These are phyloP conservation scores for Pongo abelii DNA, from an alignment of 2,113 vertebrate species.

Conservation along the genomic window DNA sequence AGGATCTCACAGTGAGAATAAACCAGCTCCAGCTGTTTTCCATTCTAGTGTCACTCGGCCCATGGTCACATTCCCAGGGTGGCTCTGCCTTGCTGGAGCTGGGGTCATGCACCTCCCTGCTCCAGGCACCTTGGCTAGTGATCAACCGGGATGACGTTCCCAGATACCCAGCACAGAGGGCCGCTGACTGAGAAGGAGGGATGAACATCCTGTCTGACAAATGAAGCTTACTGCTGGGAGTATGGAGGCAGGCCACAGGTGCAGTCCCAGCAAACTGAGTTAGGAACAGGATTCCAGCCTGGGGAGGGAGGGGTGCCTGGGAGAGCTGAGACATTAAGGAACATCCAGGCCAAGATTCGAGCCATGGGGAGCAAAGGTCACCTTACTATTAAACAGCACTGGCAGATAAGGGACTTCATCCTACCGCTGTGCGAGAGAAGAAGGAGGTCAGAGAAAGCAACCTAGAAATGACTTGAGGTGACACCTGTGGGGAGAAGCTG, in stretches of 20 bases:
- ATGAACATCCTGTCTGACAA: not conserved
- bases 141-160: accelerated
- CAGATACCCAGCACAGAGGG: accelerated
- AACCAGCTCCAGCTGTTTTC: not conserved
- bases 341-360: not conserved
- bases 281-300: too few species aligned
- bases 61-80: accelerated
- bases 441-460: not conserved
- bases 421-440: not conserved
- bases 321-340: not conserved
- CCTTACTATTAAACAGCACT: not conserved
- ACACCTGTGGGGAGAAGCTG: not conserved
- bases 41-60: accelerated
- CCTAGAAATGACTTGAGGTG: not conserved
- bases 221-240: not conserved
- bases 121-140: not conserved
- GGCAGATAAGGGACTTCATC: accelerated
- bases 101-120: not conserved
- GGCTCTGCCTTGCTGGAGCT: too few species aligned
- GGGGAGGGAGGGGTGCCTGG: not conserved
- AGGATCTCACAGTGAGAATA: not conserved
- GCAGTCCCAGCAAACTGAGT: not conserved
- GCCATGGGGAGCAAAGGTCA: accelerated
- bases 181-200: not conserved
- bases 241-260: not conserved